Conservation (phyloP, 30 jellyfish, hydroid and myxozoan species). For the Rhopilema esculentum region DNA sequence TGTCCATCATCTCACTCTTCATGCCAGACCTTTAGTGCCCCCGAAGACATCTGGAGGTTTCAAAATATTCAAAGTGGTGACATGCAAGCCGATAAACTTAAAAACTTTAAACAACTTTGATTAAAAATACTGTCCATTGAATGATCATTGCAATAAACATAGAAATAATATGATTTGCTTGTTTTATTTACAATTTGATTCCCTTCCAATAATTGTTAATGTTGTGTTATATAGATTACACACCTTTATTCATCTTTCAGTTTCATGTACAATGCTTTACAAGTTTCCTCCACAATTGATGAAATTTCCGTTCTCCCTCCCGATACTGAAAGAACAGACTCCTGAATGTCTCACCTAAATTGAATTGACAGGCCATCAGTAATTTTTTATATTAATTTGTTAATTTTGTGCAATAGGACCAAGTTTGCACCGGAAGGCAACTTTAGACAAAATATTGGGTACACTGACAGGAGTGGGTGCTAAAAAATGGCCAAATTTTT, state of each 20-base stretch:
- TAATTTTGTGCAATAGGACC: neutral
- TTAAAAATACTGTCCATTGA: neutral
- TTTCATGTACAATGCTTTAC: constrained; percentile 20
- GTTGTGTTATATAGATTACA: constrained; percentile 1
- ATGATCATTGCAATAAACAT: neutral
- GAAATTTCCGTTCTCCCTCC: constrained; percentile 34
- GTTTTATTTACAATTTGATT: neutral
- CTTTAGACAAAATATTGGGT: neutral
- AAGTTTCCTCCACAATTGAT: constrained; percentile 21
- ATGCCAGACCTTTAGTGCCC: neutral
- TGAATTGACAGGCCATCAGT: neutral
- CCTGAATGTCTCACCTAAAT: constrained; percentile 32
- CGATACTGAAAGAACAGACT: constrained; percentile 37
- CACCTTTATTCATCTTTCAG: constrained; percentile 42
- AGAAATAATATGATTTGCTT: neutral
- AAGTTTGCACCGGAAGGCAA: constrained; percentile 22
- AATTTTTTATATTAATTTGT: constrained; percentile 2
- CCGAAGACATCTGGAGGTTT: neutral
- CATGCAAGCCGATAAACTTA: neutral
- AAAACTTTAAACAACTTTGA: neutral
- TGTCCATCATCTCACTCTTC: neutral
- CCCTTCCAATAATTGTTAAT: neutral
- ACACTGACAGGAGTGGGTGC: neutral
- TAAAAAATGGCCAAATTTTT: no score
- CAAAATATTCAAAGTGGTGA: neutral